Base-by-base conservation (phyloP, 2,888 invertebrate genomes). In the Sympetrum striolatum region DNA sequence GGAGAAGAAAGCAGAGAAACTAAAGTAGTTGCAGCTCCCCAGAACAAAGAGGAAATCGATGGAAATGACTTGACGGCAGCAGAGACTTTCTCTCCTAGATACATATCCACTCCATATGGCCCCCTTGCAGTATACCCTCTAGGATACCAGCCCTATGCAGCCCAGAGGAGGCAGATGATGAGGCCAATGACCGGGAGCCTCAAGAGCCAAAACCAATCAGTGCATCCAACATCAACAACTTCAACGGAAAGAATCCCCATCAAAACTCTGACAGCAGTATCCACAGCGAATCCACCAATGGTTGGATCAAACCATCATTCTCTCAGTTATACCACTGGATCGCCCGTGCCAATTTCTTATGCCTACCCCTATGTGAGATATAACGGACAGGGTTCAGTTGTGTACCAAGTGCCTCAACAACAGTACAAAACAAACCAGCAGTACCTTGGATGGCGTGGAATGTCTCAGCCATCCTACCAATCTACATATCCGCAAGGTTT, bases 391-490 rank as follows among this genome's bases (percentile, higher is more conserved):
- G 37, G 37, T 37, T 12, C 86, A 14, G 64, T 86, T 10, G 12
- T 86, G 22, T 86, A 86, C 37, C 86, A 86, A 86, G 60, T 86
- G 18, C 86, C 86, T 31, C 48, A 44, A 15, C 86, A 86, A 22
- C 86, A 58, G 60, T 18, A 60, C 8, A 86, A 60, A 37, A 37
- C 60, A 22, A 86, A 14, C 12, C 60, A 35, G 22, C 86, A 35
- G 31, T 22, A 18, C 15, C 14, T 86, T 12, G 22, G 48, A 35
- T 86, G 86, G 86, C 10, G 37, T 37, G 37, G 60, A 86, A 18
- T 37, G 60, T 60, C 86, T n/a, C 60, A 35, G 8, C 6, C 86
- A 64, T 35, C 60, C 6, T 86, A 37, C 86, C 86, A 37, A 39
- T 18, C 86, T 4, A 18, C 86, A n/a, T 86, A 86, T 64, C 64